A percentile compares a stretch with the other conserved stretches of the same genome.
Evolutionary conservation across 2,888 invertebrate species (phyloP).

Genomic region (Cyrtodaria siliqua): DNA sequence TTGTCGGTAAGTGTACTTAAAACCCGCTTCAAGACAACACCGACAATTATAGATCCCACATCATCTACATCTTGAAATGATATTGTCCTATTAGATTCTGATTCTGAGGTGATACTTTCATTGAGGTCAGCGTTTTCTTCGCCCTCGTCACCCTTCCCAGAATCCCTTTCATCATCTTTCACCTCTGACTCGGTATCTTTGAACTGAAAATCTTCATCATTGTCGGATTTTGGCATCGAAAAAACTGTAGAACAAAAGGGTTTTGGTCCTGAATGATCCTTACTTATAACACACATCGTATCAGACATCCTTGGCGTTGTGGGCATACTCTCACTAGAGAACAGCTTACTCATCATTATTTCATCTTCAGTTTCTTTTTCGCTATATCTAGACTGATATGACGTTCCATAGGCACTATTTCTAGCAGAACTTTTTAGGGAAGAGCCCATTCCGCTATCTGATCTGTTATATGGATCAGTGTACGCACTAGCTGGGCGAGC

Average conservation of each 20-base stretch:
- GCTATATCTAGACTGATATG: conserved; percentile 51
- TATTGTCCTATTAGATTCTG: conserved; percentile 54
- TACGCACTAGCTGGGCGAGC: conserved; percentile 70
- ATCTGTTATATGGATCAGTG: conserved; percentile 65
- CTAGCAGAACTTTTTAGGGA: conserved; percentile 72
- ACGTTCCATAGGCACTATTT: conserved; percentile 50
- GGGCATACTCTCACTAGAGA: conserved; percentile 64
- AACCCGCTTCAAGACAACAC: conserved; percentile 77
- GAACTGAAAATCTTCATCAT: conserved; percentile 47
- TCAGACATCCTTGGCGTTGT: conserved; percentile 70
- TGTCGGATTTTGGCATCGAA: conserved; percentile 62
- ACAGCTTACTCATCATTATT: conserved; percentile 69
- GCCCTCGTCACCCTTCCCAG: conserved; percentile 50
- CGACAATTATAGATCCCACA: conserved; percentile 78
- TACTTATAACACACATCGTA: conserved; percentile 69
- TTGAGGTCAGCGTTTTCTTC: conserved; percentile 54
- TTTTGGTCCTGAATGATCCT: conserved; percentile 46
- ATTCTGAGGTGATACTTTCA: conserved; percentile 48
- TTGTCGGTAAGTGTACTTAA: conserved; percentile 71
- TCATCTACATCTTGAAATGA: conserved; percentile 78
- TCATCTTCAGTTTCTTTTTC: conserved; percentile 60
- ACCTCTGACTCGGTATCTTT: conserved; percentile 43
- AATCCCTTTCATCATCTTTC: conserved; percentile 60
- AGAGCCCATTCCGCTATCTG: conserved; percentile 79
- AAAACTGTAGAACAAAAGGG: conserved; percentile 68